phyloP scores from a whole-genome alignment of 1,140 invertebrate species.

The Pinna nobilis region DNA sequence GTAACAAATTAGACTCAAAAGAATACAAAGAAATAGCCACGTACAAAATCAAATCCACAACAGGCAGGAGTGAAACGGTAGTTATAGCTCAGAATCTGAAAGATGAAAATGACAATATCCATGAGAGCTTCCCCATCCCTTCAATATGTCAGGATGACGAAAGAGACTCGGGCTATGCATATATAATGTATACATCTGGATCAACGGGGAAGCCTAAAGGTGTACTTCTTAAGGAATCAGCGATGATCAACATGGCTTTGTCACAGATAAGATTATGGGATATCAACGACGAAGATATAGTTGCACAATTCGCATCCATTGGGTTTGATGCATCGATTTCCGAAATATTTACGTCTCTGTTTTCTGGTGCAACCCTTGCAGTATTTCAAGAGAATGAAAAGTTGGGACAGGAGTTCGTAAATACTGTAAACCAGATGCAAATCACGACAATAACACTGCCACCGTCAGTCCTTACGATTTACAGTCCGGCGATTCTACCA shows the following conservation, averaged over 20 bases:
- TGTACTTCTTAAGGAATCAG: constrained; percentile 46
- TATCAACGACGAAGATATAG: constrained; percentile 39
- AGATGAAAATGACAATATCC: neutral
- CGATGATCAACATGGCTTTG: constrained; percentile 47
- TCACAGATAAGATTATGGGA: constrained; percentile 52
- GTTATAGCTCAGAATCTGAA: neutral
- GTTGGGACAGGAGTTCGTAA: constrained; percentile 52
- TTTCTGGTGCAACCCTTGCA: constrained; percentile 52
- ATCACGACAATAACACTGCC: constrained; percentile 51
- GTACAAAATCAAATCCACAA: neutral
- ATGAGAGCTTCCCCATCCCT: neutral
- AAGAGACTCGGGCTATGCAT: constrained; percentile 39
- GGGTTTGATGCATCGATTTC: constrained; percentile 58
- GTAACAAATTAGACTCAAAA: neutral
- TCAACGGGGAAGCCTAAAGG: constrained; percentile 61
- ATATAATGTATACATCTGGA: constrained; percentile 61
- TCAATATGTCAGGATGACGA: neutral
- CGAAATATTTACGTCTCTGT: constrained; percentile 55
- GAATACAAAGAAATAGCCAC: neutral
- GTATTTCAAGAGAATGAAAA: constrained; percentile 41
- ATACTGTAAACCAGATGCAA: constrained; percentile 45
- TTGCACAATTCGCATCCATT: constrained; percentile 58
- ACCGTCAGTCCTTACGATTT: constrained; percentile 56
- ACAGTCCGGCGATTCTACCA: constrained; percentile 48
- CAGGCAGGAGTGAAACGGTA: constrained; percentile 7